Base-by-base conservation (phyloP, 2,797 vertebrate genomes). In the Crocodylus rhombifer region DNA sequence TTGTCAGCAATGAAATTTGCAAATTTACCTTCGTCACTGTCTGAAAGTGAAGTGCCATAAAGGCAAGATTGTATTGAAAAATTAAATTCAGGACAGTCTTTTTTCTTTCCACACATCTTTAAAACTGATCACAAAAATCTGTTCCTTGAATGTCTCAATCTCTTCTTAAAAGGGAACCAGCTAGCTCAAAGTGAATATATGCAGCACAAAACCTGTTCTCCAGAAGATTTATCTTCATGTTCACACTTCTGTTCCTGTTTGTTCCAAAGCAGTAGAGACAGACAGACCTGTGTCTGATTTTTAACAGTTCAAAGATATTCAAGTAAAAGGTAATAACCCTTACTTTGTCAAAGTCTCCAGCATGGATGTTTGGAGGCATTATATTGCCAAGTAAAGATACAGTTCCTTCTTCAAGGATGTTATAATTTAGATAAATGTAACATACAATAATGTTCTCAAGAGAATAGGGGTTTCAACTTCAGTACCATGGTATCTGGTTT, bases 401-500 rank as follows among this genome's bases (percentile, higher is more conserved):
- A 94, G 91, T 82, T 80, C 0, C 84, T 94, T 88, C 77, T 21
- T 61, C 30, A 25, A 15, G 51, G 71, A 74, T 56, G 65, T 93
- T 94, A 33, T 74, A 87, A 5, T 96, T 86, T 91, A 89, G 76
- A 88, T 91, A 90, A 91, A 63, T 79, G 33, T 90, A 84, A 58
- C 86, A 94, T 83, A 93, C 76, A 90, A 71, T 91, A 20, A 30
- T 9, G 33, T 93, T 96, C 74, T 87, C 82, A 93, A 87, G 82
- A 94, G 94, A 94, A 88, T 73, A 92, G 77, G 89, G 81, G 77
- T 87, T 76, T 93, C 84, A 90, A 77, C 77, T 80, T 82, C 92
- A 82, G 21, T 95, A 84, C 77, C 89, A 94, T 80, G 82, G 90
- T 92, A 17, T 94, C 75, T 95, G 94, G 94, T 96, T 95, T 96